These are phyloP conservation scores for Drosophila ezoana DNA, from an alignment of 2,888 invertebrate genomes.

Conservation along the genomic window DNA sequence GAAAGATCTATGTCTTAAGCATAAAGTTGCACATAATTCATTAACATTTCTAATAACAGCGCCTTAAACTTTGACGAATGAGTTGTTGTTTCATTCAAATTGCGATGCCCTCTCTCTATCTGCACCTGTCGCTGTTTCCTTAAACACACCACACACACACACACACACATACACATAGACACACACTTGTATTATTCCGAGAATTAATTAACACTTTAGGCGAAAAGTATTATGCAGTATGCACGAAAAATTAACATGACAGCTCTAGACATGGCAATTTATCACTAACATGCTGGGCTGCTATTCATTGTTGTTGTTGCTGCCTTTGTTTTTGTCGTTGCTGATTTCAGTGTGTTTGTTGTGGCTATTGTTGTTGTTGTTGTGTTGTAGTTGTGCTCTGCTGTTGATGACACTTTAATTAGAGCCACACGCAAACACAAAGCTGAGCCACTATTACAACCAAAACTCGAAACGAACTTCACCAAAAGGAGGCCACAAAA, in stretches of 20 bases:
- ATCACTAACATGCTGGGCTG: constrained; percentile 75
- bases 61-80: neutral
- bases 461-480: constrained; percentile 10
- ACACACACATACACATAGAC: neutral
- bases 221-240: constrained; percentile 77
- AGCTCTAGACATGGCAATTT: constrained; percentile 81
- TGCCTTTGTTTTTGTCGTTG: constrained; percentile 22
- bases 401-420: constrained; percentile 79
- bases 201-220: constrained; percentile 79
- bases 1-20: no score
- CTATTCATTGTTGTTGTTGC: constrained; percentile 41
- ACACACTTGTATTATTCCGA: constrained; percentile 67
- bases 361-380: constrained; percentile 62
- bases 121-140: constrained; percentile 12
- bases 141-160: constrained; percentile 4
- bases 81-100: constrained; percentile 6
- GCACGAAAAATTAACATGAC: constrained; percentile 79
- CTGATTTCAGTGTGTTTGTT: constrained; percentile 16
- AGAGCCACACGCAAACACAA: constrained; percentile 78
- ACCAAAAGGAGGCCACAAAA: constrained; percentile 8
- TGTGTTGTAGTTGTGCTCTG: constrained; percentile 44
- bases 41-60: no score
- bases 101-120: constrained; percentile 1
- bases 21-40: no score
- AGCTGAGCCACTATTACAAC: constrained; percentile 27